Evolutionary conservation across 2,797 vertebrate genomes (phyloP).

Genomic region (Ptychobarbus kaznakovi): DNA sequence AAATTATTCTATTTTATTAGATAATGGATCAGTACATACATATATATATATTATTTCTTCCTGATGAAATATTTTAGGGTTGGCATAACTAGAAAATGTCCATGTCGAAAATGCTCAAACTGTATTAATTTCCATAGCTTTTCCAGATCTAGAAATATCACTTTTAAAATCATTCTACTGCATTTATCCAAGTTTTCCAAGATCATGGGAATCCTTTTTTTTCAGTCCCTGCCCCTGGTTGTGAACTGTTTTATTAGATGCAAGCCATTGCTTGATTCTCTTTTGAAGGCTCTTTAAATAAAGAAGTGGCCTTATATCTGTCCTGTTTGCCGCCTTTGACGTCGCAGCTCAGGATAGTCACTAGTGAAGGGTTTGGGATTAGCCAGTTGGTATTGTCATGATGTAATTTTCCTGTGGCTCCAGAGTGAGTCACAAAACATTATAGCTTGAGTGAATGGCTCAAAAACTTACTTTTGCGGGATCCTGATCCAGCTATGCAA

Average conservation of each 20-base stretch:
- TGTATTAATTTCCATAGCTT: not conserved
- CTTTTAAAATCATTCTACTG: not conserved
- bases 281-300: not conserved
- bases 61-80: not conserved
- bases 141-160: not conserved
- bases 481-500: not conserved
- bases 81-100: not conserved
- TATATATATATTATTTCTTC: not conserved
- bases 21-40: too few relatives aligned
- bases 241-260: not conserved
- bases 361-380: constrained; percentile 14
- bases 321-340: not conserved
- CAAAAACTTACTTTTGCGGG: not conserved
- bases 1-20: not conserved
- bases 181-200: not conserved
- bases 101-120: not conserved
- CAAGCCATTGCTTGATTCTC: not conserved
- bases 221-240: not conserved
- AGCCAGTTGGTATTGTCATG: not conserved
- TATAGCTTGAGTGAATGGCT: not conserved
- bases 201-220: not conserved
- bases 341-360: not conserved
- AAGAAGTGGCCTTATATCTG: not conserved
- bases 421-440: constrained; percentile 2
- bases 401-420: not conserved